Conservation (phyloP, 1,140 invertebrate genomes). For the Procambarus clarkii region DNA sequence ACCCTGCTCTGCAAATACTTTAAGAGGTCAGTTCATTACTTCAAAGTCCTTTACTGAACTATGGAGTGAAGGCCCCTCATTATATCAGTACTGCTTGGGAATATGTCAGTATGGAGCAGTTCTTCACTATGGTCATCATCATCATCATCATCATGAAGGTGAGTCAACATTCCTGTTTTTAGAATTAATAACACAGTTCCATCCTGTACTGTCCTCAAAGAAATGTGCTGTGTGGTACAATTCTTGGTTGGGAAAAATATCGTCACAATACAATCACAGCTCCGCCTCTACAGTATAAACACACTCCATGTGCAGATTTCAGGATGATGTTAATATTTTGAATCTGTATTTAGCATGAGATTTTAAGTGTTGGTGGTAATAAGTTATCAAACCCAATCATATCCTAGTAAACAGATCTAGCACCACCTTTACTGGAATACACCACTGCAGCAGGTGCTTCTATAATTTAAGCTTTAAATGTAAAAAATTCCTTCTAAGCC, state of each 20-base stretch:
- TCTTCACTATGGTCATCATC: neutral
- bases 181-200: too few relatives aligned
- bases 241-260: too few relatives aligned
- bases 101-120: neutral
- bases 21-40: neutral
- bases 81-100: neutral
- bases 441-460: neutral
- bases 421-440: neutral
- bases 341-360: neutral
- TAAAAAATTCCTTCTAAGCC: too few relatives aligned
- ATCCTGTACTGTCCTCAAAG: too few relatives aligned
- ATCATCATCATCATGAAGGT: neutral
- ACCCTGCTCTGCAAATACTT: neutral
- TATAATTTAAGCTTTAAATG: neutral
- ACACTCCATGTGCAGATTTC: too few relatives aligned
- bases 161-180: neutral
- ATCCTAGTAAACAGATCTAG: neutral
- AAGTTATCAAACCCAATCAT: too few relatives aligned
- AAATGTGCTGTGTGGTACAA: too few relatives aligned
- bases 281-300: too few relatives aligned
- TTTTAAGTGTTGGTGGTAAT: too few relatives aligned
- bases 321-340: too few relatives aligned
- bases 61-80: neutral
- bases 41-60: neutral
- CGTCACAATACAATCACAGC: too few relatives aligned